Conservation (phyloP, 1,140 invertebrate genomes). For the Neodiprion fabricii region DNA sequence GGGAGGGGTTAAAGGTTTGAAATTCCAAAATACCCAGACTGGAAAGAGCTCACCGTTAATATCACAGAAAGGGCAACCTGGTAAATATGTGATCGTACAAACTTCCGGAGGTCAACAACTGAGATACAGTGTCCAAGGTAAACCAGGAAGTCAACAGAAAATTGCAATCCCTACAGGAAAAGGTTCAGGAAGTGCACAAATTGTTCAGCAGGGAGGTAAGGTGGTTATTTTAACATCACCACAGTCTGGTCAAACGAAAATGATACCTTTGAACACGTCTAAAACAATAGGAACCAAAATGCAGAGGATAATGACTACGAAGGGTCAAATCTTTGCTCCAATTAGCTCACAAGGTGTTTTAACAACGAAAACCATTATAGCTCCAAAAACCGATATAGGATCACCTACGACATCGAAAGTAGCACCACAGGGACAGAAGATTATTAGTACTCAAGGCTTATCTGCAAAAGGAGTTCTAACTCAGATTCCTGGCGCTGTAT, state of each 20-base stretch:
- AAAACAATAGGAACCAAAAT: conserved; percentile 45
- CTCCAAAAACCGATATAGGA: conserved; percentile 40
- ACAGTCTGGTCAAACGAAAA: conserved; percentile 46
- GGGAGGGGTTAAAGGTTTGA: conserved; percentile 46
- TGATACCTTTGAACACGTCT: conserved; percentile 45
- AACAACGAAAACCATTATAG: conserved; percentile 61
- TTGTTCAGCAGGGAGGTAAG: conserved; percentile 52
- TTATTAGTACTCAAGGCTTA: conserved; percentile 43
- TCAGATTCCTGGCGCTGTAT: conserved; percentile 38
- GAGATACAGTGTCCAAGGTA: conserved; percentile 49
- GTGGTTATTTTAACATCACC: conserved; percentile 53
- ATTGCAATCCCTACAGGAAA: conserved; percentile 43
- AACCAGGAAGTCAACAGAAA: conserved; percentile 41
- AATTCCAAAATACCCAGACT: conserved; percentile 42
- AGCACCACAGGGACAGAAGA: conserved; percentile 43
- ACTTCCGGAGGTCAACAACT: conserved; percentile 53
- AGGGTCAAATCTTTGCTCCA: conserved; percentile 45
- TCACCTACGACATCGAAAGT: conserved; percentile 61
- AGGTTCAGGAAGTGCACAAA: conserved; percentile 45
- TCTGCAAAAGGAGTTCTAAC: conserved; percentile 44
- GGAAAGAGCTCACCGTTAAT: conserved; percentile 37
- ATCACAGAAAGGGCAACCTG: conserved; percentile 55
- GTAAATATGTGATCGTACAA: conserved; percentile 70
- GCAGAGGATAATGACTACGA: conserved; percentile 60
- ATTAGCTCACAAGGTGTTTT: conserved; percentile 42